Base-by-base conservation (phyloP, 2,113 vertebrate species). In the Catharus minimus region DNA sequence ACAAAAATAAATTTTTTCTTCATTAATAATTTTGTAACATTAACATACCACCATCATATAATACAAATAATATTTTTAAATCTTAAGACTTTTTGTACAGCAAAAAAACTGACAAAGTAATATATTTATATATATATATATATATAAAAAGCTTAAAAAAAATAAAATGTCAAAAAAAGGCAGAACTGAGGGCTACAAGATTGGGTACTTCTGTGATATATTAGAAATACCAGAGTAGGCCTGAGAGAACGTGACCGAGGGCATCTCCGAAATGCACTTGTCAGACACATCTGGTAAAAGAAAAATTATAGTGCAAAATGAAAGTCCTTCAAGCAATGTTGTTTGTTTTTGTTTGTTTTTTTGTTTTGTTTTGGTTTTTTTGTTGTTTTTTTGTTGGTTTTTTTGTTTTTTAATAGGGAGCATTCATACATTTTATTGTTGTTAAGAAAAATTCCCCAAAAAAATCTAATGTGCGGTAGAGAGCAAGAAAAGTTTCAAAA, bases 1-100 rank as follows among this genome's bases (percentile, higher is more conserved):
- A 99, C 99, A 99, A 99, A 99, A 99, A 99, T 99, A 99, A 99
- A 99, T 99, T 99, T 99, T 98, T 98, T 99, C 98, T 98, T 99
- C 98, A 98, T 99, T 99, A 99, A 99, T 99, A 99, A 99, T 99
- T 98, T 98, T 98, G 98, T 98, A 99, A 99, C 99, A 98, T 99
- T 98, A 98, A 99, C 98, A 97, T 99, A 99, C 99, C 98, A 99
- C 99, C 98, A 98, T 99, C 98, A 98, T 99, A 99, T 99, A 99
- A 99, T 99, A 99, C 98, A 99, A 99, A 99, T 99, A 98, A 99
- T 99, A 99, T 98, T 97, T 98, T 98, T 97, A 98, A 99, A 99
- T 98, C 97, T 97, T 98, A 98, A 98, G 97, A 98, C 97, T 97
- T 98, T 98, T 99, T 99, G 97, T 99, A 99, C 99, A 99, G 98